Evolutionary conservation across 2,797 vertebrate genomes (phyloP).

Genomic region (Clarias pachynema): DNA sequence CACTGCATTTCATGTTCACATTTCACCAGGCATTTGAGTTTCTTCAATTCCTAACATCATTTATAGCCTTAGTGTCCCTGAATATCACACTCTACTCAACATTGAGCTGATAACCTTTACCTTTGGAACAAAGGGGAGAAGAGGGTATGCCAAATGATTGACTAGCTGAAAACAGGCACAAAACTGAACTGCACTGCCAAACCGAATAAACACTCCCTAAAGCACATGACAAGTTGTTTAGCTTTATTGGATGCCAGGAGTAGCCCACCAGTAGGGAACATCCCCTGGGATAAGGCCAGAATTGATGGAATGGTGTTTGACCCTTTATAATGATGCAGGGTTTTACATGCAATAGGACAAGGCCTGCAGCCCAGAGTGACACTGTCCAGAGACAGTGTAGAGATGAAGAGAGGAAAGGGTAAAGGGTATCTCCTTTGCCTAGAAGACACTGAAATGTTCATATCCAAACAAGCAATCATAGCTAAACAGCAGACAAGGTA

Average conservation of each 20-base stretch:
- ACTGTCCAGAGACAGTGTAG: neutral
- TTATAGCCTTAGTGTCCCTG: neutral
- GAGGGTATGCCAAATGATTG: neutral
- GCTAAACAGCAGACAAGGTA: slow-evolving; percentile 8
- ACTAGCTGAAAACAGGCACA: slow-evolving; percentile 24
- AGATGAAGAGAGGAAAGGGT: slow-evolving; percentile 35
- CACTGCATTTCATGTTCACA: neutral
- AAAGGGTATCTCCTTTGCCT: neutral
- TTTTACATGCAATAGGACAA: slow-evolving; percentile 40
- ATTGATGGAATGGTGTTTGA: slow-evolving; percentile 33
- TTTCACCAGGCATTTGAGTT: neutral
- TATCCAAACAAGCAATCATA: slow-evolving; percentile 7
- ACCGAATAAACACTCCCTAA: slow-evolving; percentile 37
- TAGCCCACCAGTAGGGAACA: slow-evolving; percentile 29
- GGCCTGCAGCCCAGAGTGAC: slow-evolving; percentile 28
- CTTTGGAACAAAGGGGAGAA: slow-evolving; percentile 16
- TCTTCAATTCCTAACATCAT: neutral
- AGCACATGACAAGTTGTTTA: slow-evolving; percentile 50
- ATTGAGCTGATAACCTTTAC: slow-evolving; percentile 16
- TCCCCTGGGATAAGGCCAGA: slow-evolving; percentile 35
- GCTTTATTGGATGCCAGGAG: slow-evolving; percentile 37
- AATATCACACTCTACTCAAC: slow-evolving; percentile 2
- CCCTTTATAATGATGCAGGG: slow-evolving; percentile 30
- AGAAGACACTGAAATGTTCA: neutral
- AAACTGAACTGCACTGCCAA: slow-evolving; percentile 15